Evolutionary conservation across 2,888 invertebrate species (phyloP), one percentile per base, ranked within the genome.

Genomic region (Ametastegia equiseti): DNA sequence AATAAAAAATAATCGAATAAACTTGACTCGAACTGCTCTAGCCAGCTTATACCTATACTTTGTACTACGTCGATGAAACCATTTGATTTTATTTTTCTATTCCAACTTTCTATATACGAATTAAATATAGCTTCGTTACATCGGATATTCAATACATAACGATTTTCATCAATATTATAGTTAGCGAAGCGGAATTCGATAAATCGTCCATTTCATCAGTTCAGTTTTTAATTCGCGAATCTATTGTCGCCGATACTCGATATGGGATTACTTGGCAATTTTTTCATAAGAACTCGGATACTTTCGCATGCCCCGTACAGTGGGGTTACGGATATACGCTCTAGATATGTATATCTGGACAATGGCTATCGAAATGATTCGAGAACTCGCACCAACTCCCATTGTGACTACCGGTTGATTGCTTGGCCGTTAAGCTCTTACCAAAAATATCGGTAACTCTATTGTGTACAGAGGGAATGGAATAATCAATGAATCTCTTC

Each of bases 401-500:
- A 78, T 78, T 78, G 60, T 78, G 60, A 60, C 39, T 60, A 42
- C 78, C 78, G 78, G 78, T 63, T 60, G 78, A 78, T 78, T 60
- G 60, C 23, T 78, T 60, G 78, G 78, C 78, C 78, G 39, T 78
- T 63, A 63, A 60, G 78, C 45, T 78, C 63, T 78, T 19, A 77
- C 39, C 77, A 30, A 33, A 78, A 78, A 78, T 13, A 78, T 78
- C 42, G 54, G 39, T 42, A 36, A 78, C 45, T 78, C 78, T 45
- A 60, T 78, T 63, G 78, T 78, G n/a, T 42, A 78, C 36, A 60
- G 15, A 78, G 45, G 42, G 42, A 78, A 42, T 78, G 78, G 60
- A 78, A 78, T 60, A 78, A 78, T 78, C 78, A 78, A 78, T 78
- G 78, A 54, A 75, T 75, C 75, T 75, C 75, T 54, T 54, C 75